phyloP scores from a whole-genome alignment of 2,113 vertebrate species.

The Pituophis catenifer region DNA sequence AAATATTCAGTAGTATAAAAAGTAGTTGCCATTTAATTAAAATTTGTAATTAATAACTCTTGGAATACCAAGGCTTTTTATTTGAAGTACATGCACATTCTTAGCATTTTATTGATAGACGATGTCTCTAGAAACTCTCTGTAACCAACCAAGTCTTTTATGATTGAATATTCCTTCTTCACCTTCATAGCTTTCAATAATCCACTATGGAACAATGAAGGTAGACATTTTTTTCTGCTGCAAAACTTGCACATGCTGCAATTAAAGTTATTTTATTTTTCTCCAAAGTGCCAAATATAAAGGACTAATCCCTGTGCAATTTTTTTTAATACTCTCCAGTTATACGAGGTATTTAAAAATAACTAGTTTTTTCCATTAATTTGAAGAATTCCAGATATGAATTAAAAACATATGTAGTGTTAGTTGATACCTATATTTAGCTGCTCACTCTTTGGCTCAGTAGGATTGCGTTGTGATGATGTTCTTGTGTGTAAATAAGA shows the following conservation, averaged over 20 bases:
- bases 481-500: not conserved
- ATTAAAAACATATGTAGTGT: not conserved
- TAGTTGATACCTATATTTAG: not conserved
- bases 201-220: not conserved
- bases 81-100: slow-evolving; percentile 3
- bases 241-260: not conserved
- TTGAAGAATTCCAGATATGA: not conserved
- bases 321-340: not conserved
- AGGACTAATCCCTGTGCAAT: not conserved
- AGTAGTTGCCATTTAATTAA: slow-evolving; percentile 9
- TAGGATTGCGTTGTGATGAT: not conserved
- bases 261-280: not conserved
- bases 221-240: not conserved
- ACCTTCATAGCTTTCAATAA: not conserved
- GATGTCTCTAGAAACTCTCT: not conserved
- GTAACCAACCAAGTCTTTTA: not conserved
- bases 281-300: not conserved
- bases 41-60: slow-evolving; percentile 11
- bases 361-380: not conserved
- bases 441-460: not conserved
- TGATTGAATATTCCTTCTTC: not conserved
- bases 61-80: not conserved
- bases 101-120: not conserved
- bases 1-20: not conserved
- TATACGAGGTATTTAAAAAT: not conserved